A percentile compares a stretch with the other conserved stretches of the same genome.
Conservation (phyloP, 2,113 vertebrate genomes). For the Rhinopomastus cyanomelas region DNA sequence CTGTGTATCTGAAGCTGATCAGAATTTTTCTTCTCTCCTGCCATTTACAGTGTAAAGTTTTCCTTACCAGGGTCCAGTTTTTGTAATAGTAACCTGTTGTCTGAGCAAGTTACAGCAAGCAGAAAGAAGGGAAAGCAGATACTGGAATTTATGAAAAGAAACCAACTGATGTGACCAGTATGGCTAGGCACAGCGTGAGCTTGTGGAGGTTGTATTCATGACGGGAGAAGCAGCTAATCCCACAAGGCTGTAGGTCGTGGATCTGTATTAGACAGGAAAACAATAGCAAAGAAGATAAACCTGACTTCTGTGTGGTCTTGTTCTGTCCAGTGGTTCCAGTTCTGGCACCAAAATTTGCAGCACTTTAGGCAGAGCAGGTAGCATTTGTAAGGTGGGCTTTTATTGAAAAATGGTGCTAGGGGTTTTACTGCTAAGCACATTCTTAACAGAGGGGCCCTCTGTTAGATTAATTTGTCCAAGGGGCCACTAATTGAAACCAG, state of each 20-base stretch:
- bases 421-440: background rate
- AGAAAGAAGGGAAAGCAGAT: background rate
- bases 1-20: background rate
- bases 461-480: background rate
- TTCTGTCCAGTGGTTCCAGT: background rate
- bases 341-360: background rate
- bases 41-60: background rate
- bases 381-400: background rate
- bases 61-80: background rate
- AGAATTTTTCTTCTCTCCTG: background rate
- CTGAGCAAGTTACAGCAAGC: background rate
- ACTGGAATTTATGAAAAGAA: background rate
- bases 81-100: background rate
- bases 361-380: background rate
- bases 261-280: background rate
- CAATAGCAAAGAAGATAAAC: background rate
- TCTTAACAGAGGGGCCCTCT: background rate
- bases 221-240: background rate
- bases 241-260: background rate
- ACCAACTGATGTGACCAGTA: background rate
- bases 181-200: background rate
- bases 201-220: background rate
- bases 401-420: background rate
- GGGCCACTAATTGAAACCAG: background rate
- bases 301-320: accelerated